Evolutionary conservation across 2,888 invertebrate species (phyloP), one percentile per base, ranked within the genome.

Genomic region (Cryptus armator): DNA sequence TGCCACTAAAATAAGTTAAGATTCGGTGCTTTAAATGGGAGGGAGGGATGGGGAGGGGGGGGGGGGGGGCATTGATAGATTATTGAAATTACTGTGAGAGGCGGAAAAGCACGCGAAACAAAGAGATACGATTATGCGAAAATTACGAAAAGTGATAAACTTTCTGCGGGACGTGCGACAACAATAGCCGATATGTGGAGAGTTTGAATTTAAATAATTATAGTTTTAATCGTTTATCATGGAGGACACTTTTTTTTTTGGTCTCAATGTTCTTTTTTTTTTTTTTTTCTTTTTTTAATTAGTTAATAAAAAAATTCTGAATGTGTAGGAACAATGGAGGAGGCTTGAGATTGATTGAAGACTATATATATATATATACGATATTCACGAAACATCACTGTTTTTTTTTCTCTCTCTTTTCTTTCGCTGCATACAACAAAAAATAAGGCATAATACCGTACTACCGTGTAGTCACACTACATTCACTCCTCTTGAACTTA

Each of bases 1-100:
- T 89, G 92, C 92, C 84, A 90, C 91, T 75, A 93, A 92, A 89
- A 93, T 93, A 88, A 92, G 91, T 88, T 93, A 93, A 91, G 87
- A 81, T 67, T 87, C 64, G 83, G 86, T 87, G 88, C 88, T 84
- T 84, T 83, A 87, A 24, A 56, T 10, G 24, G 12, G 4, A 88
- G 29, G 44, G 68, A 66, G 32, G 70, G 80, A 70, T n/a, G n/a
- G n/a, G n/a, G 9, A 83, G 75, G 84, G 86, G 87, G 88, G 87
- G 88, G 53, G 32, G 64, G 53, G 48, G 66, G 80, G 74, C 82
- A 81, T 86, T 79, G 83, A 83, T 83, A 76, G 80, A 83, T 79
- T 81, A 82, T 71, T 76, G 66, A 67, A 79, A 81, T 81, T 79
- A 81, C 74, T 56, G 80, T 84, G 56, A 62, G 70, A 53, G 44